A percentile compares a stretch with the other conserved stretches of the same genome.
Conservation (phyloP, 1,140 invertebrate species). For the Drosophila albomicans region DNA sequence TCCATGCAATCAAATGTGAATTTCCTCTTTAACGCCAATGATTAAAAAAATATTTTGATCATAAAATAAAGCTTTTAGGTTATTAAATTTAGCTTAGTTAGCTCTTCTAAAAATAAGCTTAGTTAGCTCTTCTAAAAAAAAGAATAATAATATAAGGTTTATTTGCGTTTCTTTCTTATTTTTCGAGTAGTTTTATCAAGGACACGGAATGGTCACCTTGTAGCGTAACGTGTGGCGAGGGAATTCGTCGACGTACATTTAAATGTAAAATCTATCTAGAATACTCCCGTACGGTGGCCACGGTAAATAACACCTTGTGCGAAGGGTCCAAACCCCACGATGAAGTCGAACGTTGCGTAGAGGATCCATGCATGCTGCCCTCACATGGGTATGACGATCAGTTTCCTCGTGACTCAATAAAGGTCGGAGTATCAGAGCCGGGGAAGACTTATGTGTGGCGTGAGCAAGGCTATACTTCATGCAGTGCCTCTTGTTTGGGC, state of each 20-base stretch:
- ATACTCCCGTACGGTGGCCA: conserved; percentile 93
- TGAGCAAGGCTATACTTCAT: conserved; percentile 93
- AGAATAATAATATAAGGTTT: neutral
- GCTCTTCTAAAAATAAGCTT: too few species aligned
- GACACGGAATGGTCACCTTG: conserved; percentile 93
- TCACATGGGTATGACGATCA: conserved; percentile 88
- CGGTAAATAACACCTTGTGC: conserved; percentile 95
- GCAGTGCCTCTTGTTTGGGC: conserved; percentile 97
- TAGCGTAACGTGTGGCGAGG: conserved; percentile 95
- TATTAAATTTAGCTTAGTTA: too few species aligned
- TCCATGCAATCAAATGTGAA: too few species aligned
- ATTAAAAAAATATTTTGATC: too few species aligned
- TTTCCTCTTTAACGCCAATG: too few species aligned
- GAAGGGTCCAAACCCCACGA: conserved; percentile 92
- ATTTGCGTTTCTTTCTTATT: neutral
- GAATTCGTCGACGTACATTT: conserved; percentile 91
- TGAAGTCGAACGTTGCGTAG: conserved; percentile 91
- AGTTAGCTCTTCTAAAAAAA: too few species aligned
- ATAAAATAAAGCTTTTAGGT: too few species aligned
- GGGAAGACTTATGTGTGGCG: conserved; percentile 93
- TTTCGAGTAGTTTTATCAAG: conserved; percentile 86
- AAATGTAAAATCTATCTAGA: conserved; percentile 97
- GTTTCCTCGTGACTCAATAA: conserved; percentile 86
- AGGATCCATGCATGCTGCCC: conserved; percentile 89
- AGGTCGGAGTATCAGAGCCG: conserved; percentile 86